phyloP scores from a whole-genome alignment of 2,888 invertebrate genomes.

The Ectemnius cavifrons region DNA sequence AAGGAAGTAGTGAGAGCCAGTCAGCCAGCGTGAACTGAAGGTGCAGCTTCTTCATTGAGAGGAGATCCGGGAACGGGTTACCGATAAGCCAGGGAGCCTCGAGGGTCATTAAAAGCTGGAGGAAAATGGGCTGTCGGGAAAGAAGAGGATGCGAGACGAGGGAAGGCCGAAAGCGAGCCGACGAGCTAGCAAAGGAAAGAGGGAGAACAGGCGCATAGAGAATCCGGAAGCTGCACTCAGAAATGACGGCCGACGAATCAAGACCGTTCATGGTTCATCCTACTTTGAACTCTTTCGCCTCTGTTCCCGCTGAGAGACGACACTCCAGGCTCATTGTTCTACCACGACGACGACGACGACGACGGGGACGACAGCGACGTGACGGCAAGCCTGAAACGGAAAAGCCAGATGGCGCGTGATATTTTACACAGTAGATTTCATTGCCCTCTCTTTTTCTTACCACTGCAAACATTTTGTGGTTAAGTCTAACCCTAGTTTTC shows the following conservation, averaged over 20 bases:
- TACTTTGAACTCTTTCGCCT: slow-evolving; percentile 38
- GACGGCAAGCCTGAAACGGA: slow-evolving; percentile 42
- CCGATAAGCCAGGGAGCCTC: slow-evolving; percentile 43
- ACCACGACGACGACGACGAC: too few relatives aligned
- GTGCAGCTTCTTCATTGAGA: slow-evolving; percentile 36
- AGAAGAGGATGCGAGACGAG: slow-evolving; percentile 15
- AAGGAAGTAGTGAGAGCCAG: neutral
- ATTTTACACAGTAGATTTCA: slow-evolving; percentile 39
- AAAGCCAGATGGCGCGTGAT: slow-evolving; percentile 41
- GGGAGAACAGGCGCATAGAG: neutral
- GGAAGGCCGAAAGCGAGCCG: slow-evolving; percentile 30
- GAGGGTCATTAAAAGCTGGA: slow-evolving; percentile 40
- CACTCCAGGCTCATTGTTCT: slow-evolving; percentile 50
- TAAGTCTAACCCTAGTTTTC: too few relatives aligned
- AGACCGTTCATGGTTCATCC: slow-evolving; percentile 44
- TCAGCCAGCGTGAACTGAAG: slow-evolving; percentile 21
- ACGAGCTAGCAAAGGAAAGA: neutral
- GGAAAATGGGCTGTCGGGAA: slow-evolving; percentile 39
- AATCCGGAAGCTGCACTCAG: slow-evolving; percentile 40
- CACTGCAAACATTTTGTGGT: neutral
- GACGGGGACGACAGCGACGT: neutral
- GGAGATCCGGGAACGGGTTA: slow-evolving; percentile 37
- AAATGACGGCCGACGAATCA: slow-evolving; percentile 45
- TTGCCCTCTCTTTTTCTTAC: slow-evolving; percentile 1
- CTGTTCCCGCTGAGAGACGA: slow-evolving; percentile 31